Conservation (phyloP, 2,888 invertebrate genomes). For the Adelphocoris suturalis region DNA sequence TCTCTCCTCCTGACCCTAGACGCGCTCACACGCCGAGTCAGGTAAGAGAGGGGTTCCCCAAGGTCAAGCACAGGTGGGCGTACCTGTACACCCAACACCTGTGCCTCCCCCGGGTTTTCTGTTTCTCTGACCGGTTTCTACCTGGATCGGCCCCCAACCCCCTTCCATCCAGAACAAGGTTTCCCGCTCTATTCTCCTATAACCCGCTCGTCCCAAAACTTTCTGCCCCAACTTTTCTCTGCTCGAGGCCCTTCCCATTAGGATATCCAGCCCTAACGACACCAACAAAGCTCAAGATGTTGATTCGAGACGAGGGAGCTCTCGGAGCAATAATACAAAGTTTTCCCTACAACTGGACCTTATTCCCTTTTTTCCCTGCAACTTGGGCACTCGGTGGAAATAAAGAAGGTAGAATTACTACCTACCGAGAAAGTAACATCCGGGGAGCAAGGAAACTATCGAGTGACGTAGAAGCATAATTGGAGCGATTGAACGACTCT, state of each 20-base stretch:
- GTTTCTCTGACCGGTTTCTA: constrained; percentile 63
- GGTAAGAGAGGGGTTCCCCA: constrained; percentile 62
- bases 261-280: neutral
- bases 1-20: neutral
- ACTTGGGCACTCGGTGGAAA: too few relatives aligned
- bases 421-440: too few relatives aligned
- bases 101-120: constrained; percentile 27
- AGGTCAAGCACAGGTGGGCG: constrained; percentile 69
- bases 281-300: neutral
- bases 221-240: neutral
- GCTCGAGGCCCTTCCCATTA: neutral
- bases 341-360: neutral
- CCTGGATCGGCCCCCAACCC: neutral
- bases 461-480: too few relatives aligned
- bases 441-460: too few relatives aligned
- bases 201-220: neutral
- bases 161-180: neutral
- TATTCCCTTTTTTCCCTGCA: too few relatives aligned
- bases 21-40: constrained; percentile 13
- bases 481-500: too few relatives aligned
- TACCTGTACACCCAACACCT: constrained; percentile 63
- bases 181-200: neutral
- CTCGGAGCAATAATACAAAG: neutral
- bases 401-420: too few relatives aligned
- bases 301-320: neutral